These are phyloP conservation scores for Perognathus longimembris DNA, from an alignment of 2,113 vertebrate genomes.

Conservation along the genomic window DNA sequence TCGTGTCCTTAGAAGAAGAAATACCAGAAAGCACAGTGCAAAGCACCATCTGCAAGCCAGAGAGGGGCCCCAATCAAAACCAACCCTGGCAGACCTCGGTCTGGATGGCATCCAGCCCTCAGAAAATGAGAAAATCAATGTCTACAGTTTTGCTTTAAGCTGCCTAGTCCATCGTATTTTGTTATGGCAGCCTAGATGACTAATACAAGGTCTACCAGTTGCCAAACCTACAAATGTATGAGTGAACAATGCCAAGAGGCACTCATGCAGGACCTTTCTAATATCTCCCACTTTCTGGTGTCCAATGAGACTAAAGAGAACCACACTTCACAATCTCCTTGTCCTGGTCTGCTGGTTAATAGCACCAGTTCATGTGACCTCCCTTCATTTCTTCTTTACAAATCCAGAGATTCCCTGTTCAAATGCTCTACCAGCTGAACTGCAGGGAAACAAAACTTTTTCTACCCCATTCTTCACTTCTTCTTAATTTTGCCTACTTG, in stretches of 20 bases:
- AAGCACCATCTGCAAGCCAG: not conserved
- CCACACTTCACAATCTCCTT: not conserved
- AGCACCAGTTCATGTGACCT: not conserved
- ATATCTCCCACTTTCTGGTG: not conserved
- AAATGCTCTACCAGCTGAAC: not conserved
- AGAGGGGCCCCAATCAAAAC: not conserved
- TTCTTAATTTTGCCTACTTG: not conserved
- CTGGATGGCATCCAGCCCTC: not conserved
- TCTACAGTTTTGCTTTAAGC: not conserved
- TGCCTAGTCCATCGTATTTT: not conserved
- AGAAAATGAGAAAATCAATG: not conserved
- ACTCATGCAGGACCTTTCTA: not conserved
- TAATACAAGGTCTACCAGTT: not conserved
- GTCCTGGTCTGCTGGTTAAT: no score
- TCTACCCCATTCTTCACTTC: conserved; percentile 5
- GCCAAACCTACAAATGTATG: not conserved
- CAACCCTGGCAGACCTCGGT: not conserved
- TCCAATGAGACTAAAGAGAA: not conserved
- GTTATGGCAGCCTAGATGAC: not conserved
- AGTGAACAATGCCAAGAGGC: not conserved
- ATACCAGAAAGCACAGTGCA: not conserved
- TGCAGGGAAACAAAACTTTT: not conserved
- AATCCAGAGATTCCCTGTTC: not conserved
- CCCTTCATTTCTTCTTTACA: not conserved
- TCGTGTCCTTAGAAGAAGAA: not conserved